Base-by-base conservation (phyloP, 1,140 invertebrate genomes). In the Bombus breviceps region DNA sequence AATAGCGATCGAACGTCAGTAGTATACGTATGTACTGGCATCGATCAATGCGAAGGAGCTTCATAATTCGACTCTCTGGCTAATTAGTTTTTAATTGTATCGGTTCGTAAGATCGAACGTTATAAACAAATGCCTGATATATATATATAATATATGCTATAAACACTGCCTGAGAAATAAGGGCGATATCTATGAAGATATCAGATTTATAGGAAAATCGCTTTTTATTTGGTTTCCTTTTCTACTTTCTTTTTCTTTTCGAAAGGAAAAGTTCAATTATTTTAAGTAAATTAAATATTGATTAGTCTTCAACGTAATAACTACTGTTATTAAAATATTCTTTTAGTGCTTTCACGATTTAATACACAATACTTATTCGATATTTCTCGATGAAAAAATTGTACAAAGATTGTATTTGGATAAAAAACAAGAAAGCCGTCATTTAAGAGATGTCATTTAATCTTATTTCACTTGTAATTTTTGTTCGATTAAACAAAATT, bases 1-100 rank as follows among this genome's bases (percentile, higher is more conserved):
- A 76, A 76, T 76, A 76, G 74, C 32, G 22, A 59, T 76, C 32
- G 34, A 76, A 76, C 74, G 53, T 76, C 74, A 59, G 32, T 32
- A 22, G 15, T 74, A 57, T 32, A n/a, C 22, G 34, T 5, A 76
- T 25, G 25, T 12, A 76, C 32, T 59, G 74, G 25, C 18, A 66
- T 66, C n/a, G 59, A 77, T 77, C n/a, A 59, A 62, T 28, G n/a
- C n/a, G 37, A 41, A 43, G 57, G 43, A 66, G 18, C 28, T 64
- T n/a, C 62, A 43, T 66, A 78, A 78, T 66, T 43, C n/a, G 76
- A 43, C 1, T 43, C 18, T 34, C n/a, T n/a, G 34, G 10, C 8
- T 78, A 78, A 78, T 78, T 78, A 78, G 22, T n/a, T 43, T 66
- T 47, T 28, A 28, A 66, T 78, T 25, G 39, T 34, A 28, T 28